Evolutionary conservation across 2,888 invertebrate species (phyloP).

Genomic region (Plebejus argus): DNA sequence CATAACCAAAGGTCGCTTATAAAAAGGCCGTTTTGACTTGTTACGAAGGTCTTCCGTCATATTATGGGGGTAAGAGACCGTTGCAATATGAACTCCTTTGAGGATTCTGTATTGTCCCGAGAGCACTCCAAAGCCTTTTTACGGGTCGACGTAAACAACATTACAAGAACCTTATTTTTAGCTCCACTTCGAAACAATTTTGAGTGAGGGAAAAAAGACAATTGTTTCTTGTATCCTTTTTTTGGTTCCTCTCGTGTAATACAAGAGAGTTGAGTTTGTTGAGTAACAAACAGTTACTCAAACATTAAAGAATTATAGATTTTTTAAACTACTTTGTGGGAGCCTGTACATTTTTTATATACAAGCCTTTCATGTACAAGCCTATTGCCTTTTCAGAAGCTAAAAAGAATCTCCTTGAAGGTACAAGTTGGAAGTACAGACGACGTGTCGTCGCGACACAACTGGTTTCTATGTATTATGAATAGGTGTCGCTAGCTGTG

Average conservation of each 20-base stretch:
- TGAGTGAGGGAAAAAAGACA: background rate
- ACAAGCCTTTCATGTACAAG: too few relatives aligned
- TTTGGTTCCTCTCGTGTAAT: background rate
- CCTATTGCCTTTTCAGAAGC: too few relatives aligned
- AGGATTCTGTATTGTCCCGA: background rate
- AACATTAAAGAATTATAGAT: background rate
- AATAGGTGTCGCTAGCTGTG: too few relatives aligned
- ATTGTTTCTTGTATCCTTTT: background rate
- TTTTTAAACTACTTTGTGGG: too few relatives aligned
- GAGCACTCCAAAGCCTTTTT: background rate
- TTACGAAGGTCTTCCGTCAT: background rate
- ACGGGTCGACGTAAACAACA: background rate
- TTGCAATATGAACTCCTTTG: background rate
- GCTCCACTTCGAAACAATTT: slow-evolving; percentile 6
- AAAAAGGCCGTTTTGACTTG: background rate
- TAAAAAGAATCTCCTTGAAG: too few relatives aligned
- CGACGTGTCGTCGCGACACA: too few relatives aligned
- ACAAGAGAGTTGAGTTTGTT: background rate
- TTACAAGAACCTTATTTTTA: slow-evolving; percentile 9
- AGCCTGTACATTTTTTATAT: too few relatives aligned
- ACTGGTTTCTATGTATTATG: too few relatives aligned
- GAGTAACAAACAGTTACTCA: background rate
- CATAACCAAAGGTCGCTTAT: background rate
- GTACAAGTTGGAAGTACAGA: too few relatives aligned
- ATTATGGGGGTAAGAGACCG: background rate